Evolutionary conservation across 1,140 invertebrate species (phyloP), one percentile per base, ranked within the genome.

Genomic region (Drosophila micromelanica): DNA sequence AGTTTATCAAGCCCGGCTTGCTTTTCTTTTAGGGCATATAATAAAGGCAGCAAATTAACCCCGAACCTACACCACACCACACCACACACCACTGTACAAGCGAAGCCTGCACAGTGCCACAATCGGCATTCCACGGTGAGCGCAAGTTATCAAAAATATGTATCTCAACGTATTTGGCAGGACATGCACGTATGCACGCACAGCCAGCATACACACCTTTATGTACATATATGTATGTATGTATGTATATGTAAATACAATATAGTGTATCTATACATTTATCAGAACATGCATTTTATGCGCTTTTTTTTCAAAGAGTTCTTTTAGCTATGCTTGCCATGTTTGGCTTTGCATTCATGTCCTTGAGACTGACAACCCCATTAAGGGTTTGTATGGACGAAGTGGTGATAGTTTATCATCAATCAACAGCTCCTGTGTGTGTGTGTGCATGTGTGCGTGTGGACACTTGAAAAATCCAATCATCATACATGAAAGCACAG

Each of bases 41-140:
- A 8, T 7, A 23, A 45, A 11, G 11, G 38, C 15, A 17, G 30
- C 13, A 43, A 71, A 64, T 64, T 32, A 56, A 71, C 68, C 74
- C 74, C 74, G 68, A 76, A 76, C 74, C 70, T 76, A 76, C 68
- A 54, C 68, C 60, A 75, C 54, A 57, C 43, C 11, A 46, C n/a
- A 52, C 35, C 23, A 43, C 52, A 45, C 40, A 40, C 35, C 37
- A 55, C 20, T 37, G 38, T 27, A 43, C 38, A 35, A n/a, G 23
- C 40, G 51, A 55, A 57, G 65, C 70, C 48, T 60, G 65, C 71
- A 61, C 56, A 68, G 67, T 55, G 60, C 20, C 62, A 56, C 57
- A 76, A 63, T 56, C 57, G 45, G 63, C 74, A 76, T 76, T 73
- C 70, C 74, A 38, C 52, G 48, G 70, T 61, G 15, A 17, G 57